These are phyloP conservation scores for Pagetopsis macropterus DNA, from an alignment of 2,797 vertebrate species.

Conservation along the genomic window DNA sequence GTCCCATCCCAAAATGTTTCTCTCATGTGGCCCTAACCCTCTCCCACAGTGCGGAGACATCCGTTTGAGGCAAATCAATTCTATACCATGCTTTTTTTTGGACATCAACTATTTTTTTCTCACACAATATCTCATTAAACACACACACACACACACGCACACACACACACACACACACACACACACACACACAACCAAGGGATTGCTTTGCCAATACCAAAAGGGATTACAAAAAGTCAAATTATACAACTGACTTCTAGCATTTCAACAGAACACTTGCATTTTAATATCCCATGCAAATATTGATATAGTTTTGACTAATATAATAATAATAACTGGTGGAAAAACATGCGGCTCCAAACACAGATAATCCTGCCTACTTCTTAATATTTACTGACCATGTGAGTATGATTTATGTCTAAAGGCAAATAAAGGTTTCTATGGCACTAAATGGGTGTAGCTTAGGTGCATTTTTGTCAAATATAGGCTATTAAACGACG, in stretches of 20 bases:
- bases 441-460: slow-evolving; percentile 85
- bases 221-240: slow-evolving; percentile 66
- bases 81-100: slow-evolving; percentile 68
- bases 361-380: slow-evolving; percentile 70
- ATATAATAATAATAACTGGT: slow-evolving; percentile 51
- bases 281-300: slow-evolving; percentile 75
- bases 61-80: slow-evolving; percentile 79
- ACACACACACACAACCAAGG: slow-evolving; percentile 66
- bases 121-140: slow-evolving; percentile 50
- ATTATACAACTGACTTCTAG: slow-evolving; percentile 73
- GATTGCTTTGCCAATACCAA: slow-evolving; percentile 77
- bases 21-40: no score
- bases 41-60: slow-evolving; percentile 55
- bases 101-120: slow-evolving; percentile 65
- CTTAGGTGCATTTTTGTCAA: slow-evolving; percentile 81
- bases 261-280: slow-evolving; percentile 68
- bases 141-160: slow-evolving; percentile 42
- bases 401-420: slow-evolving; percentile 77
- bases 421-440: slow-evolving; percentile 86
- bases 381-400: slow-evolving; percentile 73
- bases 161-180: slow-evolving; percentile 30
- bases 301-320: slow-evolving; percentile 57
- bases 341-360: slow-evolving; percentile 71
- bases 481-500: slow-evolving; percentile 74
- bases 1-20: no score